These are phyloP conservation scores for Iphiclides podalirius DNA, from an alignment of 2,888 invertebrate species.

Conservation along the genomic window DNA sequence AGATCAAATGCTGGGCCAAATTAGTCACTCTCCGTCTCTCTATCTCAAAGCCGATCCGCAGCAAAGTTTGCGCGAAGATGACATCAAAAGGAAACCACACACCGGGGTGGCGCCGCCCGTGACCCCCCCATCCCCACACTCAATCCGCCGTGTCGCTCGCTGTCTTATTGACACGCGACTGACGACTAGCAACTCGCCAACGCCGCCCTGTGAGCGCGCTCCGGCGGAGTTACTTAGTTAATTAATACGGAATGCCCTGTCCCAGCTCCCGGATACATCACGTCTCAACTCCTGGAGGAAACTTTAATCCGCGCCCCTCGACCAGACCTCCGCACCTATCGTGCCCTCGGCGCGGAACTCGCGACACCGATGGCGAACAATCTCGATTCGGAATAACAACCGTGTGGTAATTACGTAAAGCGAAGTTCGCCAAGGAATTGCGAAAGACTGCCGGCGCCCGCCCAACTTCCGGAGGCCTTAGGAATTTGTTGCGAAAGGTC, in stretches of 20 bases:
- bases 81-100: constrained; percentile 81
- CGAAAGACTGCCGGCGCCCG: constrained; percentile 51
- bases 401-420: not conserved
- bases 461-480: constrained; percentile 60
- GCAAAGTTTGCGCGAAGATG: constrained; percentile 81
- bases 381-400: constrained; percentile 2
- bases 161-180: constrained; percentile 79
- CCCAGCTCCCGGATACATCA: constrained; percentile 63
- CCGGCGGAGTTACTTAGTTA: constrained; percentile 77
- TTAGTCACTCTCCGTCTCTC: constrained; percentile 81
- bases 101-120: constrained; percentile 67
- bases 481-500: constrained; percentile 52
- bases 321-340: no score
- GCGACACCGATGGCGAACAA: constrained; percentile 9
- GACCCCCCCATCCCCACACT: constrained; percentile 70
- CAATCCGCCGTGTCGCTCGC: constrained; percentile 71
- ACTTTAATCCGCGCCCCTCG: constrained; percentile 75
- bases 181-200: constrained; percentile 73
- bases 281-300: constrained; percentile 57
- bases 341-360: constrained; percentile 48
- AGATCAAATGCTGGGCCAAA: constrained; percentile 80
- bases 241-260: constrained; percentile 79
- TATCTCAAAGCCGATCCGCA: constrained; percentile 81
- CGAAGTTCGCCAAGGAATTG: constrained; percentile 30
- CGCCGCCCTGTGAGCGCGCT: constrained; percentile 59